These are phyloP conservation scores for Eolophus roseicapilla DNA, from an alignment of 2,113 vertebrate genomes.

Conservation along the genomic window DNA sequence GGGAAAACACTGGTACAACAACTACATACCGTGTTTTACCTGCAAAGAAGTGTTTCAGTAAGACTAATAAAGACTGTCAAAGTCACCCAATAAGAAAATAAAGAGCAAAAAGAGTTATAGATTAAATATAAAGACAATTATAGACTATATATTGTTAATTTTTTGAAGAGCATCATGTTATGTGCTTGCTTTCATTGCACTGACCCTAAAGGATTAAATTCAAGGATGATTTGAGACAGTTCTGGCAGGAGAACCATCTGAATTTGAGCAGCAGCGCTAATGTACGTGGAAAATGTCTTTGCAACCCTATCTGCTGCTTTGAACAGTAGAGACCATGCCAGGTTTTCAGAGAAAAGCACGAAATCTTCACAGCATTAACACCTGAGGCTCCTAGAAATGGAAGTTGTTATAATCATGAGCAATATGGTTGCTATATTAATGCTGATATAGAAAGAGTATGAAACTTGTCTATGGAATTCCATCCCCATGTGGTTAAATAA, in stretches of 20 bases:
- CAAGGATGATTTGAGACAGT: neutral
- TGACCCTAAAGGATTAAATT: constrained; percentile 1
- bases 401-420: constrained; percentile 30
- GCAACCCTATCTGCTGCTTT: constrained; percentile 13
- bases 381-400: constrained; percentile 5
- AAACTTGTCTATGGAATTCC: neutral
- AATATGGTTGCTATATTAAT: neutral
- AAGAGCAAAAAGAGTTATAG: neutral
- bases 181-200: neutral
- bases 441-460: neutral
- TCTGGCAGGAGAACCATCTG: neutral
- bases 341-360: neutral
- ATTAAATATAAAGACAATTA: neutral
- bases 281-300: neutral
- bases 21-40: neutral
- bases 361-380: constrained; percentile 28
- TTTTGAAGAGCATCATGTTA: neutral
- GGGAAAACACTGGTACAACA: neutral
- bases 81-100: neutral
- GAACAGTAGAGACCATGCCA: neutral
- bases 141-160: neutral
- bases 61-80: neutral
- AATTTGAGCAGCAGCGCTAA: constrained; percentile 34
- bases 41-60: neutral
- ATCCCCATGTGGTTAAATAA: constrained; percentile 28